A percentile compares a stretch with the other conserved stretches of the same genome.
These are phyloP conservation scores for Alloscopus bannaensis DNA, from an alignment of 2,888 invertebrate species.

Conservation along the genomic window DNA sequence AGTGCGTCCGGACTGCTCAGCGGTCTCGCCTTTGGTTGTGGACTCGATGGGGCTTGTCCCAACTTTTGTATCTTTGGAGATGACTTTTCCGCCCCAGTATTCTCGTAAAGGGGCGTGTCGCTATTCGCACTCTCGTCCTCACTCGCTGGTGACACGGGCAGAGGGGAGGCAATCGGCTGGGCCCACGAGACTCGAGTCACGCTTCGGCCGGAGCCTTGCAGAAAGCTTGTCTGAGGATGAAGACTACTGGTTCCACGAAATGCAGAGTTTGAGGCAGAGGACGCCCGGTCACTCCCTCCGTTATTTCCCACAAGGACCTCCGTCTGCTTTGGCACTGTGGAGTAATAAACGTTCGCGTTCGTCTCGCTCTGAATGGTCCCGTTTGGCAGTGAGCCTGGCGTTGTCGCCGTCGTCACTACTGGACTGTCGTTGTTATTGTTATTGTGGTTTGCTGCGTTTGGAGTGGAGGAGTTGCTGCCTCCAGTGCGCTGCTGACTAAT, in stretches of 20 bases:
- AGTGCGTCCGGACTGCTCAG: constrained; percentile 54
- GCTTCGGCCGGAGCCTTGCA: constrained; percentile 60
- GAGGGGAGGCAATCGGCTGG: constrained; percentile 69
- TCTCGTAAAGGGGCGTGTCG: constrained; percentile 69
- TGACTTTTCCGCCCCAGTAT: constrained; percentile 35
- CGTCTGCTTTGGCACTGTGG: constrained; percentile 61
- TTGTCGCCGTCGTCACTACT: background rate
- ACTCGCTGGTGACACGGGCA: constrained; percentile 61
- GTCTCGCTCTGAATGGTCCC: constrained; percentile 63
- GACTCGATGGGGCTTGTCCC: background rate
- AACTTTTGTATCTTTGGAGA: constrained; percentile 48
- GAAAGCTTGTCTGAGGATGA: constrained; percentile 56
- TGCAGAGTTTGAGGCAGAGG: background rate
- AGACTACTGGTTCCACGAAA: constrained; percentile 10
- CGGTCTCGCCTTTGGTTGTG: constrained; percentile 38
- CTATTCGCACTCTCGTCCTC: constrained; percentile 63
- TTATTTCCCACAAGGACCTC: constrained; percentile 53
- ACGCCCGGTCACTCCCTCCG: constrained; percentile 33
- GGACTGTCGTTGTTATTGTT: constrained; percentile 46
- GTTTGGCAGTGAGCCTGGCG: constrained; percentile 24
- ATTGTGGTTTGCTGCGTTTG: constrained; percentile 39
- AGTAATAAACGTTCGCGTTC: constrained; percentile 70
- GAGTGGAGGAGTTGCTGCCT: constrained; percentile 12
- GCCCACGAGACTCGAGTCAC: constrained; percentile 70
- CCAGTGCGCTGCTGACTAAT: constrained; percentile 24